A percentile compares a stretch with the other conserved stretches of the same genome.
phyloP scores from a whole-genome alignment of 2,888 invertebrate species.

The Lithophane leautieri region DNA sequence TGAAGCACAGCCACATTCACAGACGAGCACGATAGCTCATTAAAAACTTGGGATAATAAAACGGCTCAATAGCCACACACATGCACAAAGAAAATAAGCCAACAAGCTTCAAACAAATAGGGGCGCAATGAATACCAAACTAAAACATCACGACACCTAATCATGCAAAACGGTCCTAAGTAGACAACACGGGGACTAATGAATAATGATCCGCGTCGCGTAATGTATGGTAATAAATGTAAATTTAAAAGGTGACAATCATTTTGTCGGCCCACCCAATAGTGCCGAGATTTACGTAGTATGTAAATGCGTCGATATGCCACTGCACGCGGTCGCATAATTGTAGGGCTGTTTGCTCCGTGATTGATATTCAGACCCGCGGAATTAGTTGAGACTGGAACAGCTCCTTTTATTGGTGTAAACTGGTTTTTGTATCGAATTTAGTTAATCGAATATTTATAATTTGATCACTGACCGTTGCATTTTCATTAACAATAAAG shows the following conservation, averaged over 20 bases:
- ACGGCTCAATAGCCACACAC: constrained; percentile 61
- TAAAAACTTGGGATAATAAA: constrained; percentile 56
- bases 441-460: constrained; percentile 1
- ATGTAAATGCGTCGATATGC: constrained; percentile 85
- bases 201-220: constrained; percentile 70
- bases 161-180: constrained; percentile 83
- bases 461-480: neutral
- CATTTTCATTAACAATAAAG: neutral
- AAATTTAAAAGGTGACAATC: constrained; percentile 90
- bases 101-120: constrained; percentile 73
- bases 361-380: constrained; percentile 81
- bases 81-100: constrained; percentile 66
- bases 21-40: constrained; percentile 54
- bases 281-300: constrained; percentile 78
- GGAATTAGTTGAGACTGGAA: constrained; percentile 67
- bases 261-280: constrained; percentile 86
- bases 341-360: constrained; percentile 76
- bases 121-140: constrained; percentile 79
- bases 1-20: constrained; percentile 42
- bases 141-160: constrained; percentile 80
- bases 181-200: constrained; percentile 76
- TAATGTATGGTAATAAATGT: constrained; percentile 85
- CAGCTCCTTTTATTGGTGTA: constrained; percentile 48
- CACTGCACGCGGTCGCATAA: constrained; percentile 85
- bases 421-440: constrained; percentile 18